These are phyloP conservation scores for Heliconius hortense DNA, from an alignment of 2,888 invertebrate genomes.

Conservation along the genomic window DNA sequence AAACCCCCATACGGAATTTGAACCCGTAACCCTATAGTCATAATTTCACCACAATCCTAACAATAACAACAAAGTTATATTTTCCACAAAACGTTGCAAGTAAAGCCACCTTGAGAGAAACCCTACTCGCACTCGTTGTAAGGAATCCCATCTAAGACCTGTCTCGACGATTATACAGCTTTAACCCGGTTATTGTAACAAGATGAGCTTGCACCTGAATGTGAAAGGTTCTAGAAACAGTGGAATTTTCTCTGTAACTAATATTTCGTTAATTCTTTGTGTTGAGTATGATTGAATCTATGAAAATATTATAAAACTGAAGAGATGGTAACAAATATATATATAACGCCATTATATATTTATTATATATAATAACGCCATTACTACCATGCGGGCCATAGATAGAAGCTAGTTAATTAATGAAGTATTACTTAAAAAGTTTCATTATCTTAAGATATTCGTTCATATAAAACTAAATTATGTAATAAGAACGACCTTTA, in stretches of 20 bases:
- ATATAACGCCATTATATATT: too few relatives aligned
- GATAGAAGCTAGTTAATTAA: too few relatives aligned
- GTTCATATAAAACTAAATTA: too few relatives aligned
- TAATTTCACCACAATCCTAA: neutral
- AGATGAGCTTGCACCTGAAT: constrained; percentile 20
- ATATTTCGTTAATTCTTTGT: neutral
- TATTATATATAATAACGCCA: too few relatives aligned
- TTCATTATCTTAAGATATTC: too few relatives aligned
- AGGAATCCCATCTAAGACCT: constrained; percentile 23
- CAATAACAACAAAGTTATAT: neutral
- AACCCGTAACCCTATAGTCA: too few relatives aligned
- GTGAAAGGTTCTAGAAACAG: neutral
- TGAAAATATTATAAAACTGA: too few relatives aligned
- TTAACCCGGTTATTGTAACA: constrained; percentile 34
- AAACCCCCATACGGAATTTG: too few relatives aligned
- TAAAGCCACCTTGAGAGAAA: constrained; percentile 26
- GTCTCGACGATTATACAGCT: constrained; percentile 27
- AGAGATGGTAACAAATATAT: too few relatives aligned
- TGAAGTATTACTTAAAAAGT: too few relatives aligned
- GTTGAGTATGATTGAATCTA: neutral
- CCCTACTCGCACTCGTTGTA: constrained; percentile 20
- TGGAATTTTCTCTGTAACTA: neutral
- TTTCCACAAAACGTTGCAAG: neutral
- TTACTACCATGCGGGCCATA: too few relatives aligned
- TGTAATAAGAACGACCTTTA: too few relatives aligned